A percentile compares a stretch with the other conserved stretches of the same genome.
These are phyloP conservation scores for Todus mexicanus DNA, from an alignment of 2,797 vertebrate genomes.

Conservation along the genomic window DNA sequence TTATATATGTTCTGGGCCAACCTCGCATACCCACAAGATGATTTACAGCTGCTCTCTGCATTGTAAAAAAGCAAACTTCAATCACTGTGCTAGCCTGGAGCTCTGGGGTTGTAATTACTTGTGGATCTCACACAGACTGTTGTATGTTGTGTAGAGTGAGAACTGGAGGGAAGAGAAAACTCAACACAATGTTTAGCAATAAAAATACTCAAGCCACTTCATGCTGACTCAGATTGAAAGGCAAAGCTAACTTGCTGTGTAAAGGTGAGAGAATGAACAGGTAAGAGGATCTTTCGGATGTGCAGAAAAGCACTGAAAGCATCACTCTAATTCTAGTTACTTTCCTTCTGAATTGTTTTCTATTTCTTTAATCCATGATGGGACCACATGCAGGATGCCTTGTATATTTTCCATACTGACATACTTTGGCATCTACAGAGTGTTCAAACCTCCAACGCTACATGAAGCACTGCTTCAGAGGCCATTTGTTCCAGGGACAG, in stretches of 20 bases:
- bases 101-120: not conserved
- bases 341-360: not conserved
- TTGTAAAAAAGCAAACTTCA: not conserved
- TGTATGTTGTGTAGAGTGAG: not conserved
- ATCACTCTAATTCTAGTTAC: not conserved
- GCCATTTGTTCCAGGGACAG: constrained; percentile 4
- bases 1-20: not conserved
- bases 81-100: not conserved
- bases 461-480: not conserved
- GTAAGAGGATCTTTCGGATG: not conserved
- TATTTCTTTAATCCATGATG: not conserved
- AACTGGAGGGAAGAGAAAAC: not conserved
- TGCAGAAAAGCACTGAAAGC: not conserved
- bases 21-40: not conserved
- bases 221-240: not conserved
- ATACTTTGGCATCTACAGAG: not conserved
- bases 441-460: not conserved
- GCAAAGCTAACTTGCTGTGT: not conserved
- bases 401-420: constrained; percentile 18
- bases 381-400: constrained; percentile 5
- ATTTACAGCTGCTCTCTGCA: not conserved
- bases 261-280: not conserved
- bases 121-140: not conserved
- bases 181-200: not conserved
- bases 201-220: not conserved